These are phyloP conservation scores for Piscicola geometra DNA, from an alignment of 2,888 invertebrate genomes.

Conservation along the genomic window DNA sequence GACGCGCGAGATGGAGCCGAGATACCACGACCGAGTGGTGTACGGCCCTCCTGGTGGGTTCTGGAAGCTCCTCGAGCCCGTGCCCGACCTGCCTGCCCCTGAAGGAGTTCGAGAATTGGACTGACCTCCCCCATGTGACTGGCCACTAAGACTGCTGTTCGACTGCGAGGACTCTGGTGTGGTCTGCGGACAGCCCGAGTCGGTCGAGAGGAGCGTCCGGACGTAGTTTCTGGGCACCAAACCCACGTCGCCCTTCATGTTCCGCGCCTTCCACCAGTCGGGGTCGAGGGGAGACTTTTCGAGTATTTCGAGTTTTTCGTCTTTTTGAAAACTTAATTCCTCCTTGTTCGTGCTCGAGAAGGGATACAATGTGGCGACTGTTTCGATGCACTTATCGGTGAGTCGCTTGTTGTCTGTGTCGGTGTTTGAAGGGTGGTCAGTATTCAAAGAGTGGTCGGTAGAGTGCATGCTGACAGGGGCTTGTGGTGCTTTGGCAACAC, in stretches of 20 bases:
- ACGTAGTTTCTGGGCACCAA: slow-evolving; percentile 73
- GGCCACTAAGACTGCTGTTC: slow-evolving; percentile 48
- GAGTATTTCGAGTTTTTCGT: slow-evolving; percentile 87
- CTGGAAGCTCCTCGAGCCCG: slow-evolving; percentile 25
- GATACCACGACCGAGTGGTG: slow-evolving; percentile 77
- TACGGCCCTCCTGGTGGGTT: slow-evolving; percentile 46
- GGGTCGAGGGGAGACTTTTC: slow-evolving; percentile 95
- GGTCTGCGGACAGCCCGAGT: slow-evolving; percentile 43
- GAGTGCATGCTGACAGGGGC: slow-evolving; percentile 31
- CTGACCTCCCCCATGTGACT: slow-evolving; percentile 41
- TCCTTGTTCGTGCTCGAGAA: slow-evolving; percentile 73
- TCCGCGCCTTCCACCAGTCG: slow-evolving; percentile 95
- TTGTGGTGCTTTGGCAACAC: neutral
- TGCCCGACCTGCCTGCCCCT: slow-evolving; percentile 31
- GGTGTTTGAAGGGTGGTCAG: neutral
- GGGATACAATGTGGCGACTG: slow-evolving; percentile 83
- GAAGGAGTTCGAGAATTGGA: slow-evolving; percentile 41
- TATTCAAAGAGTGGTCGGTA: slow-evolving; percentile 10
- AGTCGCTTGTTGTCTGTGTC: neutral
- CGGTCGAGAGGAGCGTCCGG: slow-evolving; percentile 50
- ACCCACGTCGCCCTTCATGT: slow-evolving; percentile 84
- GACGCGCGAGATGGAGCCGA: slow-evolving; percentile 86
- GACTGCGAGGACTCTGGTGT: slow-evolving; percentile 53
- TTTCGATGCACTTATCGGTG: slow-evolving; percentile 64
- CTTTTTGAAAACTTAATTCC: slow-evolving; percentile 92